Base-by-base conservation (phyloP, 2,888 invertebrate genomes). In the Pollenia labialis region DNA sequence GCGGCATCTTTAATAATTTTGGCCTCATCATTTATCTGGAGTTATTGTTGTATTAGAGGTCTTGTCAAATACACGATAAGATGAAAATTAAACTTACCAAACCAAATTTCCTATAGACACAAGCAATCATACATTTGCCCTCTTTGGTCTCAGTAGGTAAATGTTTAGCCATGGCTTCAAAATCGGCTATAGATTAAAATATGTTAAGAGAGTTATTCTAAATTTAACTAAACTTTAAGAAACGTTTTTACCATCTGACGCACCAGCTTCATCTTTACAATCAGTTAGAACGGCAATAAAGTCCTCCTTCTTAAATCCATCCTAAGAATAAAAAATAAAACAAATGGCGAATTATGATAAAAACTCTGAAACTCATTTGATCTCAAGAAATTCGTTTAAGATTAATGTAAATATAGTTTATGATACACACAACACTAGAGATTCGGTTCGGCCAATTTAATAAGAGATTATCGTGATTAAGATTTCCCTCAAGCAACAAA, bases 81-180 rank as follows among this genome's bases (percentile, higher is more conserved):
- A n/a, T 1, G 2, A 64, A 18, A 11, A 50, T 60, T 58, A 2
- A 10, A 89, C 91, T 88, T 89, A 93, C 94, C 66, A 92, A 89
- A 10, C 90, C 89, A 10, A 92, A 89, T 88, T 92, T 91, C 85
- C 92, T 91, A 89, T 92, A 89, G 18, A 92, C 75, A 82, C 93
- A 93, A 58, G 92, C 90, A 4, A 90, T 90, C 76, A 94, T 86
- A 72, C 94, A 93, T 86, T 93, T 93, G 14, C 90, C 91, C 64
- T 91, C 91, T 7, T 80, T 88, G 8, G 89, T 89, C 6, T 81
- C 85, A n/a, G 91, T 89, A 0, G 89, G 81, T 62, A 90, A 88
- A 68, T 92, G 89, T 32, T 90, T 90, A 16, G 91, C 69, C 88
- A 93, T 83, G 7, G 88, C 89, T 50, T 90, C 90, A 58, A 93